Evolutionary conservation across 2,888 invertebrate genomes (phyloP).

Genomic region (Cistogaster globosa): DNA sequence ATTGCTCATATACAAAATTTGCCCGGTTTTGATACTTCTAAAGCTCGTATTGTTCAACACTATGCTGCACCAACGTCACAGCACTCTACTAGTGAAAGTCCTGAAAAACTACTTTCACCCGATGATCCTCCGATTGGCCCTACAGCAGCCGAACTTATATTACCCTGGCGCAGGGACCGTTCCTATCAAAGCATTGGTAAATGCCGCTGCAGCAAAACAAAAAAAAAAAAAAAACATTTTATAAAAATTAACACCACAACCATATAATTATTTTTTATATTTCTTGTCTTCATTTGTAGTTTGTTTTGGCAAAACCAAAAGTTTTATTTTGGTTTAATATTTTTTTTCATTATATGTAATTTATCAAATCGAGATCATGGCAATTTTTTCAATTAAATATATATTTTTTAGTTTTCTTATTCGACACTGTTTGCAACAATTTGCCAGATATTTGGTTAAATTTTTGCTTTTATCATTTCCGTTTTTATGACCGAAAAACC

Average conservation of each 20-base stretch:
- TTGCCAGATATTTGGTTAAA: too few relatives aligned
- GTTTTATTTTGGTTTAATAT: too few relatives aligned
- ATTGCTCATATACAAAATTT: slow-evolving; percentile 88
- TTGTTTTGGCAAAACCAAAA: too few relatives aligned
- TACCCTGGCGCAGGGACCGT: slow-evolving; percentile 93
- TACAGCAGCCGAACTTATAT: slow-evolving; percentile 90
- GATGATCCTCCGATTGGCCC: slow-evolving; percentile 85
- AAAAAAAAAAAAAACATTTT: slow-evolving; percentile 20
- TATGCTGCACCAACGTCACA: slow-evolving; percentile 84
- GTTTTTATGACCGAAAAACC: too few relatives aligned
- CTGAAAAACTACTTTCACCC: slow-evolving; percentile 80
- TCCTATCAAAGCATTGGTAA: slow-evolving; percentile 89
- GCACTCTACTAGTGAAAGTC: slow-evolving; percentile 75
- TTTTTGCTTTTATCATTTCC: too few relatives aligned
- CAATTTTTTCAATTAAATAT: too few relatives aligned
- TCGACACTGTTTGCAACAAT: too few relatives aligned
- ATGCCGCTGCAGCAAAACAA: slow-evolving; percentile 58
- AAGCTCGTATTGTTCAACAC: slow-evolving; percentile 88
- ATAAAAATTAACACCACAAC: background rate
- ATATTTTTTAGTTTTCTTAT: too few relatives aligned
- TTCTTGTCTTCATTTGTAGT: background rate
- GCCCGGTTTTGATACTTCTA: slow-evolving; percentile 88
- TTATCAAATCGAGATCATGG: too few relatives aligned
- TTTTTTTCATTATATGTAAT: too few relatives aligned
- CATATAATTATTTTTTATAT: slow-evolving; percentile 8